A percentile compares a stretch with the other conserved stretches of the same genome.
Conservation (phyloP, 2,888 invertebrate species). For the Diploptera punctata region DNA sequence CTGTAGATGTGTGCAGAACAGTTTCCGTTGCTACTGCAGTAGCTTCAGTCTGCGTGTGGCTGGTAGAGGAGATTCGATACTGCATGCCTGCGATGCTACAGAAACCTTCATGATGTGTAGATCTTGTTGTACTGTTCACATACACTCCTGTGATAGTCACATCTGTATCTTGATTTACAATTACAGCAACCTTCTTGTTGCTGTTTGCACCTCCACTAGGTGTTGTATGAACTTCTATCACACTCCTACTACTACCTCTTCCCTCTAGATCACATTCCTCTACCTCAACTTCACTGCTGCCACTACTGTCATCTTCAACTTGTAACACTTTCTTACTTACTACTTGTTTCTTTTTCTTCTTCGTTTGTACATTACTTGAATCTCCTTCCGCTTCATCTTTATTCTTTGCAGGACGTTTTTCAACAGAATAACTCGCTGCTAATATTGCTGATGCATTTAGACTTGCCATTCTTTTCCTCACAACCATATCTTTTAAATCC, state of each 20-base stretch:
- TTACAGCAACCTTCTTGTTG: slow-evolving; percentile 64
- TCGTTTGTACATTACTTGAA: slow-evolving; percentile 16
- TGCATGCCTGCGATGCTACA: slow-evolving; percentile 87
- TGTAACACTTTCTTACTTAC: slow-evolving; percentile 55
- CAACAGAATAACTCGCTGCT: slow-evolving; percentile 81
- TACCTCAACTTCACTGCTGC: slow-evolving; percentile 53
- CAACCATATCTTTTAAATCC: slow-evolving; percentile 87
- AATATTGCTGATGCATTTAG: slow-evolving; percentile 89
- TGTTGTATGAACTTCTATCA: slow-evolving; percentile 51
- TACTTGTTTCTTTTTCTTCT: slow-evolving; percentile 36
- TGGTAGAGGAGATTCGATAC: slow-evolving; percentile 86
- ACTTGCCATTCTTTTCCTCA: slow-evolving; percentile 90
- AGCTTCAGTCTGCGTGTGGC: slow-evolving; percentile 84
- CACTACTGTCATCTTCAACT: slow-evolving; percentile 53
- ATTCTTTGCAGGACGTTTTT: slow-evolving; percentile 58
- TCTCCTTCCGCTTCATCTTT: slow-evolving; percentile 1
- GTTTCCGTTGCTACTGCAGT: slow-evolving; percentile 75
- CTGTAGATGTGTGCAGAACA: slow-evolving; percentile 53
- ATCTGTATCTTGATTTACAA: slow-evolving; percentile 85
- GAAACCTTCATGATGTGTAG: slow-evolving; percentile 80
- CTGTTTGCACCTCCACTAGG: slow-evolving; percentile 24
- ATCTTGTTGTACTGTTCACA: slow-evolving; percentile 74
- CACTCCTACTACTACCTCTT: slow-evolving; percentile 53
- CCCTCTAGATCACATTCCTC: slow-evolving; percentile 48
- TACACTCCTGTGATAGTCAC: slow-evolving; percentile 89